phyloP scores from a whole-genome alignment of 2,113 vertebrate genomes.

The Tetraodon nigroviridis region DNA sequence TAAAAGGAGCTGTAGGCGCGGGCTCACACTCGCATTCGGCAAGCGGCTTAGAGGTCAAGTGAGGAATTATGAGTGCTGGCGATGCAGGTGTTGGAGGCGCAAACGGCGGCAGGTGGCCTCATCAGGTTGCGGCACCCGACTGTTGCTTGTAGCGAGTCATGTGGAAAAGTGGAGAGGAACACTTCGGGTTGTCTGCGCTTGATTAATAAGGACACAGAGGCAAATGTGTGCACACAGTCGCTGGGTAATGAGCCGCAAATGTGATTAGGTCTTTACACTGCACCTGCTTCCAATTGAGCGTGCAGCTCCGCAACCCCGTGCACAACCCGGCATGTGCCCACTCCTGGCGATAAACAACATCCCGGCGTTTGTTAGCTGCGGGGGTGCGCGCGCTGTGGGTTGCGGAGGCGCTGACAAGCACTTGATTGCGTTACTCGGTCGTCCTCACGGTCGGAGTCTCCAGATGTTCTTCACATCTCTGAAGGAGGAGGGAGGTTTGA shows the following conservation, averaged over 20 bases:
- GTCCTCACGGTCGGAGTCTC: slow-evolving; percentile 36
- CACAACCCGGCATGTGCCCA: slow-evolving; percentile 44
- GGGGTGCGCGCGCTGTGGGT: slow-evolving; percentile 1
- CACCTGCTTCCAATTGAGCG: slow-evolving; percentile 74
- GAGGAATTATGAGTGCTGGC: slow-evolving; percentile 55
- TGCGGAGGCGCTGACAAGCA: slow-evolving; percentile 45
- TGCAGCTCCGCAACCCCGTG: slow-evolving; percentile 53
- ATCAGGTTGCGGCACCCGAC: slow-evolving; percentile 65
- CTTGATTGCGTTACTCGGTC: slow-evolving; percentile 49
- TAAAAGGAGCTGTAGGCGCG: slow-evolving; percentile 11
- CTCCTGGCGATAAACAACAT: slow-evolving; percentile 40
- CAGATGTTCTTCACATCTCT: slow-evolving; percentile 42
- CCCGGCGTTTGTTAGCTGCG: slow-evolving; percentile 36
- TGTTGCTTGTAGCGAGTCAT: slow-evolving; percentile 73
- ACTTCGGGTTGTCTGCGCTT: slow-evolving; percentile 70
- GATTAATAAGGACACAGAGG: slow-evolving; percentile 75
- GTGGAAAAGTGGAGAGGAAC: slow-evolving; percentile 74
- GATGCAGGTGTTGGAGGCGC: slow-evolving; percentile 57
- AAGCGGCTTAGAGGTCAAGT: slow-evolving; percentile 60
- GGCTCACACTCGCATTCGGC: slow-evolving; percentile 40
- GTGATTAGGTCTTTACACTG: slow-evolving; percentile 74
- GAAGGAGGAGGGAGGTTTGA: background rate
- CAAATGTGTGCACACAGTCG: slow-evolving; percentile 74
- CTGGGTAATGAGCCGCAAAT: slow-evolving; percentile 74
- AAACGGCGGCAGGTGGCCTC: slow-evolving; percentile 67